A percentile compares a stretch with the other conserved stretches of the same genome.
Evolutionary conservation across 2,888 invertebrate species (phyloP).

Genomic region (Epinotia ramella): DNA sequence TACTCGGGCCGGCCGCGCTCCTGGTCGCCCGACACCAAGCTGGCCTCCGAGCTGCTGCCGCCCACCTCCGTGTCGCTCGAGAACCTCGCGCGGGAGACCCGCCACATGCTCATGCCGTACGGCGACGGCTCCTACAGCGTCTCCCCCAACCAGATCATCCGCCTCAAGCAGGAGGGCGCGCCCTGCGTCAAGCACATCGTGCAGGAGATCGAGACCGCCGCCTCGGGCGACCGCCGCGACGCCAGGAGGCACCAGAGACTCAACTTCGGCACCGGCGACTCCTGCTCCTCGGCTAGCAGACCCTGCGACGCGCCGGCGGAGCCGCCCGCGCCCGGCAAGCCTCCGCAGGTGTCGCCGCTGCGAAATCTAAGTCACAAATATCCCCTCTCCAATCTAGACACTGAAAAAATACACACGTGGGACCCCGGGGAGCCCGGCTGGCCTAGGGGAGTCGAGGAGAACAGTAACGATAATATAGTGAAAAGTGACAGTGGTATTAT

Average conservation of each 20-base stretch:
- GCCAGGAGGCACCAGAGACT: conserved; percentile 64
- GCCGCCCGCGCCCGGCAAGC: conserved; percentile 49
- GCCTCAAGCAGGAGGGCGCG: conserved; percentile 88
- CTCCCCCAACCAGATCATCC: conserved; percentile 95
- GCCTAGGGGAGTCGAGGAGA: conserved; percentile 60
- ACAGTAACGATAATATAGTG: conserved; percentile 74
- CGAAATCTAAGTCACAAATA: conserved; percentile 65
- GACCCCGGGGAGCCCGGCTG: conserved; percentile 86
- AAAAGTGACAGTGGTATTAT: conserved; percentile 83
- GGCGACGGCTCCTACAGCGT: conserved; percentile 95
- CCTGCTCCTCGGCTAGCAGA: conserved; percentile 54
- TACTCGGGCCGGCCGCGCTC: conserved; percentile 87
- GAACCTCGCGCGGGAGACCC: conserved; percentile 87
- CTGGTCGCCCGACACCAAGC: conserved; percentile 89
- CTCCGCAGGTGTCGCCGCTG: conserved; percentile 63
- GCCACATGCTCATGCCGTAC: conserved; percentile 93
- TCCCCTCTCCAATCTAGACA: conserved; percentile 63
- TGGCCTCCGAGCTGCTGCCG: conserved; percentile 85
- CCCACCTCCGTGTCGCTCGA: conserved; percentile 89
- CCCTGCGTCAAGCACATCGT: conserved; percentile 89
- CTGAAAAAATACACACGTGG: conserved; percentile 87
- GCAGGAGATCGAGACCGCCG: conserved; percentile 88
- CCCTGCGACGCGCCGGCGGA: conserved; percentile 56
- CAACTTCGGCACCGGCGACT: conserved; percentile 62
- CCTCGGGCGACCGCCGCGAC: conserved; percentile 69